Evolutionary conservation across 2,888 invertebrate genomes (phyloP).

Genomic region (Ochropacha duplaris): DNA sequence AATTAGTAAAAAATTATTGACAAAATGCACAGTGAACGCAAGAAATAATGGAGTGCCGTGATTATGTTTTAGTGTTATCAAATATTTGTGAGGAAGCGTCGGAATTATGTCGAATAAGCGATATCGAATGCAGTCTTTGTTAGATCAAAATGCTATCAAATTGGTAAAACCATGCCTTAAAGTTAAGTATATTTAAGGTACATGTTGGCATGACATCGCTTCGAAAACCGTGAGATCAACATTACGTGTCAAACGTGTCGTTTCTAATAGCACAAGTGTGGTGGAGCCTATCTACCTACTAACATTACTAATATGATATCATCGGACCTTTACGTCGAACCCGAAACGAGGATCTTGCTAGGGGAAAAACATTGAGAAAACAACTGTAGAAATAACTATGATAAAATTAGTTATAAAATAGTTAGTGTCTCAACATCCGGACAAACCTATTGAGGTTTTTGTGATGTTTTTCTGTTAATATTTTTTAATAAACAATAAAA

Average conservation of each 20-base stretch:
- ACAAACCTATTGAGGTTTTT: too few species aligned
- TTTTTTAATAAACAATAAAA: too few species aligned
- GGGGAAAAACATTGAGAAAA: conserved; percentile 39
- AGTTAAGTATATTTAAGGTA: conserved; percentile 24
- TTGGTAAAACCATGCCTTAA: conserved; percentile 73
- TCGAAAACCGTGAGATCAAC: conserved; percentile 23
- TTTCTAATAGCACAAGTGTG: conserved; percentile 33
- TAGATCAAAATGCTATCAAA: conserved; percentile 63
- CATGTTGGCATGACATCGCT: conserved; percentile 78
- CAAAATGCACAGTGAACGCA: conserved; percentile 46
- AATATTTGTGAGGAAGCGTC: conserved; percentile 33
- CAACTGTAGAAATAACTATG: conserved; percentile 6
- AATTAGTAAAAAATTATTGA: conserved; percentile 21
- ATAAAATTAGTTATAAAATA: neutral
- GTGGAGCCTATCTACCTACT: conserved; percentile 48
- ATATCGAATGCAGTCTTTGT: conserved; percentile 50
- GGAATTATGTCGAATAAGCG: conserved; percentile 17
- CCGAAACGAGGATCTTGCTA: conserved; percentile 55
- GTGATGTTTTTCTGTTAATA: too few species aligned
- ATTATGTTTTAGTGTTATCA: conserved; percentile 41
- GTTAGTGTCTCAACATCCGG: too few species aligned
- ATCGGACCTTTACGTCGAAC: conserved; percentile 66
- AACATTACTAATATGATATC: conserved; percentile 31
- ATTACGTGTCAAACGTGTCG: conserved; percentile 23
- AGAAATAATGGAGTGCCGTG: conserved; percentile 47